Percentiles rank a stretch among this genome's conserved stretches.
Evolutionary conservation across 2,113 vertebrate species (phyloP).

Genomic region (Athene cunicularia): DNA sequence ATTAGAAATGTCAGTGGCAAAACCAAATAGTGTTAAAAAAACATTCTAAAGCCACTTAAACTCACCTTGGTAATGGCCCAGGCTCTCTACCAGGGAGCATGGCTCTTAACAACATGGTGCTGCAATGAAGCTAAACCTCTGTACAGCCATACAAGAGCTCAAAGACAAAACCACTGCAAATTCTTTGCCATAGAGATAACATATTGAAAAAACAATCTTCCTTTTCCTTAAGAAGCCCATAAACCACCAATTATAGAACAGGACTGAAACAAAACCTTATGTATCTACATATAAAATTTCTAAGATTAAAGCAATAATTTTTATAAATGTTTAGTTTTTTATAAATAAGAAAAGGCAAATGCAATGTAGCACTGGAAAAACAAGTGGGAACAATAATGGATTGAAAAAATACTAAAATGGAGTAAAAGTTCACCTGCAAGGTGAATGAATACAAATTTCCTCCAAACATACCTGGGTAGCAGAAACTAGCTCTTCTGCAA

Average conservation of each 20-base stretch:
- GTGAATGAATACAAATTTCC: neutral
- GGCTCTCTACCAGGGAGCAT: neutral
- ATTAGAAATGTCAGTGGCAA: neutral
- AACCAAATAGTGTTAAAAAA: neutral
- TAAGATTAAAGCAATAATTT: neutral
- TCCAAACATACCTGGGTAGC: neutral
- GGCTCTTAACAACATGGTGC: neutral
- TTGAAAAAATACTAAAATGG: neutral
- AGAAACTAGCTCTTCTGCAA: neutral
- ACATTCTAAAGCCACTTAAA: neutral
- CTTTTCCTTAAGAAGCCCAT: neutral
- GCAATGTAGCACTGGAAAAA: neutral
- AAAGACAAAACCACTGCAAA: neutral
- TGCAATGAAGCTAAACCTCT: neutral
- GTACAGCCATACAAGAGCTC: neutral
- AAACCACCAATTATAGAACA: neutral
- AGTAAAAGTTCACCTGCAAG: neutral
- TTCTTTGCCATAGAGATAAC: neutral
- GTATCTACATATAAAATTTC: neutral
- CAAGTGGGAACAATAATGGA: neutral
- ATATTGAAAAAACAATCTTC: neutral
- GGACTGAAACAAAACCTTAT: neutral
- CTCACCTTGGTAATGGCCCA: neutral
- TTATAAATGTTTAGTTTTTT: neutral
- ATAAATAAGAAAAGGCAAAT: neutral